Base-by-base conservation (phyloP, 2,888 invertebrate species). In the Plebejus anna region DNA sequence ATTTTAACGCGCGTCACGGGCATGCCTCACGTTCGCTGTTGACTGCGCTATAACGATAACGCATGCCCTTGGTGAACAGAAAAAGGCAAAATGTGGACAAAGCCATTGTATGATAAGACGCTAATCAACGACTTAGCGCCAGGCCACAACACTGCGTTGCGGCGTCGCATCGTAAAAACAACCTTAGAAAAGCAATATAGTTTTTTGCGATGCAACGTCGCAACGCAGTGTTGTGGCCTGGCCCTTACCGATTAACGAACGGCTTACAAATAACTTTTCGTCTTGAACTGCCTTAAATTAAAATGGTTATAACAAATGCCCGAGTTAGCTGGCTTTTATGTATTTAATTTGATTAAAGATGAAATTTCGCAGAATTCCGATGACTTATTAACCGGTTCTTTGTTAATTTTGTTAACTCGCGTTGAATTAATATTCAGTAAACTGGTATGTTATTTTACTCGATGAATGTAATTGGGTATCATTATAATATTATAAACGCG, bases 231-330 rank as follows among this genome's bases (percentile, higher is more conserved):
- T 47, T 42, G 47, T 47, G 84, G 76, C 79, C 86, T 86, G 87
- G 86, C 86, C 85, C 86, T 86, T 87, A 86, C 85, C 89, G 88
- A 90, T 91, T 89, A 91, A 85, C 88, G 85, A 81, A 79, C 77
- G 80, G 78, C 78, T 80, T 77, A 66, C 76, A 78, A 79, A 79
- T 80, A 78, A 78, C 79, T 78, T 78, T 77, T 78, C 78, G 78
- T 79, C 78, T 76, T 75, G 76, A 72, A 78, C 79, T 77, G 73
- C 55, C 73, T 73, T 55, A 73, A 55, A 73, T 73, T 73, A 55
- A 73, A 73, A 73, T 73, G 55, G 73, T 73, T 73, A 55, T 73
- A 6, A 73, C 73, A 55, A 73, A 73, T 73, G 51, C 13, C 6
- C 73, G 32, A 55, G 32, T 51, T 51, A 32, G 47, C n/a, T 66